These are phyloP conservation scores for Baccha elongata DNA, from an alignment of 2,888 invertebrate genomes.

Conservation along the genomic window DNA sequence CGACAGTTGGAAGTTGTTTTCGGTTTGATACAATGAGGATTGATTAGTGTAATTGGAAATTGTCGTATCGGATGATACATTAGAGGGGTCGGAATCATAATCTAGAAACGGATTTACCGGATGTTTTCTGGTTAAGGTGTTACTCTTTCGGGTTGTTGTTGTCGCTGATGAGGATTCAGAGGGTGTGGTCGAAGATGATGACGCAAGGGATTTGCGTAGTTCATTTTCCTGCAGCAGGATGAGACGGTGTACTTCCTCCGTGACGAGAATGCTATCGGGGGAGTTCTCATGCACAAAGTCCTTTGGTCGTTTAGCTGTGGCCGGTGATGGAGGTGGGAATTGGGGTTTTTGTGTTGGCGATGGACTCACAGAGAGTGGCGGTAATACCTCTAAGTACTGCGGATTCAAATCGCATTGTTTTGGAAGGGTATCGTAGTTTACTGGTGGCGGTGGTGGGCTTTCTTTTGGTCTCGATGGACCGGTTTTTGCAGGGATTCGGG, in stretches of 20 bases:
- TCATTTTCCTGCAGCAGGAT: conserved; percentile 81
- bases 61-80: conserved; percentile 70
- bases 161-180: conserved; percentile 45
- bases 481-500: conserved; percentile 71
- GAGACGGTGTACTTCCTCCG: conserved; percentile 81
- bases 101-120: conserved; percentile 82
- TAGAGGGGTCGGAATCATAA: conserved; percentile 74
- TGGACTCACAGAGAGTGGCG: conserved; percentile 75
- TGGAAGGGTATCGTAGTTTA: conserved; percentile 80
- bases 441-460: conserved; percentile 82
- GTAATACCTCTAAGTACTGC: conserved; percentile 80
- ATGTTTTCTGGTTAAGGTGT: conserved; percentile 74
- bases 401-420: conserved; percentile 76
- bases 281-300: conserved; percentile 81
- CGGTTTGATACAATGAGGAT: conserved; percentile 61
- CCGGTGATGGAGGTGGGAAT: conserved; percentile 74
- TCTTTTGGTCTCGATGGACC: conserved; percentile 78
- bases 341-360: conserved; percentile 69
- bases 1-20: conserved; percentile 64
- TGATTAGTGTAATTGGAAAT: conserved; percentile 71
- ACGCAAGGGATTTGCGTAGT: conserved; percentile 79
- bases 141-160: conserved; percentile 48
- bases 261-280: conserved; percentile 80
- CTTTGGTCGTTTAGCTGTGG: conserved; percentile 78
- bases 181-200: conserved; percentile 75